phyloP scores from a whole-genome alignment of 2,797 vertebrate species.

The Amblyraja radiata region DNA sequence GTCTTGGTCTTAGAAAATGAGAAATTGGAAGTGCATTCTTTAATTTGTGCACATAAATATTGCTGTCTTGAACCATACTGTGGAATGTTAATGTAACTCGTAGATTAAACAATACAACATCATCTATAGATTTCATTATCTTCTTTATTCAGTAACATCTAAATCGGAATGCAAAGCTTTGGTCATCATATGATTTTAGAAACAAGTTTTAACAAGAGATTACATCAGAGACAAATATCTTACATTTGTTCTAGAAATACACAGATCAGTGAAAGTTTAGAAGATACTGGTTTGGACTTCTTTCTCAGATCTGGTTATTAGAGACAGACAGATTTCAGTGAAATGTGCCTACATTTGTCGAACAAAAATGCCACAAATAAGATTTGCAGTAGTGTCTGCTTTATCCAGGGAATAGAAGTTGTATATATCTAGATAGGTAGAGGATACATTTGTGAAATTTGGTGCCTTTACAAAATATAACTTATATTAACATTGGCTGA shows the following conservation, averaged over 20 bases:
- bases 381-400: background rate
- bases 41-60: background rate
- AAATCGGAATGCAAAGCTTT: background rate
- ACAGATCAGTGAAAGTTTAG: background rate
- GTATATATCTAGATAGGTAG: background rate
- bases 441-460: background rate
- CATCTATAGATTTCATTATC: background rate
- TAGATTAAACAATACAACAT: background rate
- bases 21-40: background rate
- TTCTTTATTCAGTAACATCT: constrained; percentile 7
- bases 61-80: background rate
- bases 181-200: background rate
- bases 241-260: background rate
- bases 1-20: background rate
- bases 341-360: background rate
- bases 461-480: background rate
- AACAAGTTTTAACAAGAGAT: background rate
- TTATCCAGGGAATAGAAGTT: background rate
- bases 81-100: background rate
- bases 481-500: background rate
- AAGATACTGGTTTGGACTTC: background rate
- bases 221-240: background rate
- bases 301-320: background rate
- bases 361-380: background rate
- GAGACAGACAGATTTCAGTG: background rate